Evolutionary conservation across 1,140 invertebrate species (phyloP).

Genomic region (Drosophila virilis): DNA sequence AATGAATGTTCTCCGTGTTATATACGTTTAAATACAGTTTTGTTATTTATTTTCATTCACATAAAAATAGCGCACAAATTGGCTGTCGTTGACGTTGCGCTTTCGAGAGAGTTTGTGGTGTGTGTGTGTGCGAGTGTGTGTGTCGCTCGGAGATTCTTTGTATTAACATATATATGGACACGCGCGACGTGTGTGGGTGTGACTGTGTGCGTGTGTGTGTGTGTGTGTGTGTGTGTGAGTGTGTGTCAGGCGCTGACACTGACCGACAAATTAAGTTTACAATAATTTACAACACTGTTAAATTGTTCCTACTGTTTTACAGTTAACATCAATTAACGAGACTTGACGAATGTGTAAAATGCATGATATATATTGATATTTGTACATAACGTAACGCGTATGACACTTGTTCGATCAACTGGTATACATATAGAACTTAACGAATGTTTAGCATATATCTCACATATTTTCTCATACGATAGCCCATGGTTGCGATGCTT

Average conservation of each 20-base stretch:
- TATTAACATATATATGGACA: not conserved
- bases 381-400: conserved; percentile 26
- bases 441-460: conserved; percentile 52
- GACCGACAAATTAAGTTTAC: conserved; percentile 66
- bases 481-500: conserved; percentile 51
- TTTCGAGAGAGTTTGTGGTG: conserved; percentile 28
- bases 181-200: not conserved
- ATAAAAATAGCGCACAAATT: conserved; percentile 81
- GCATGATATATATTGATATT: conserved; percentile 8
- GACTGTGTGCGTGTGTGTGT: not conserved
- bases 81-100: conserved; percentile 58
- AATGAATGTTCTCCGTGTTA: conserved; percentile 38
- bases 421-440: conserved; percentile 33
- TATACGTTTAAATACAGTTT: conserved; percentile 49
- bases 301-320: conserved; percentile 4
- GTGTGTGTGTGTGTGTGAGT: conserved; percentile 14
- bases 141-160: not conserved
- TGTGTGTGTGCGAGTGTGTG: conserved; percentile 8
- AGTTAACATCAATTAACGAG: conserved; percentile 52
- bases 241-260: conserved; percentile 50
- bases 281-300: conserved; percentile 49
- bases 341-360: conserved; percentile 44
- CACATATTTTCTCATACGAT: conserved; percentile 72
- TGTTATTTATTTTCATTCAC: conserved; percentile 70
- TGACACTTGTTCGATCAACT: conserved; percentile 45